Base-by-base conservation (phyloP, 2,888 invertebrate species). In the Diadegma fenestrale region DNA sequence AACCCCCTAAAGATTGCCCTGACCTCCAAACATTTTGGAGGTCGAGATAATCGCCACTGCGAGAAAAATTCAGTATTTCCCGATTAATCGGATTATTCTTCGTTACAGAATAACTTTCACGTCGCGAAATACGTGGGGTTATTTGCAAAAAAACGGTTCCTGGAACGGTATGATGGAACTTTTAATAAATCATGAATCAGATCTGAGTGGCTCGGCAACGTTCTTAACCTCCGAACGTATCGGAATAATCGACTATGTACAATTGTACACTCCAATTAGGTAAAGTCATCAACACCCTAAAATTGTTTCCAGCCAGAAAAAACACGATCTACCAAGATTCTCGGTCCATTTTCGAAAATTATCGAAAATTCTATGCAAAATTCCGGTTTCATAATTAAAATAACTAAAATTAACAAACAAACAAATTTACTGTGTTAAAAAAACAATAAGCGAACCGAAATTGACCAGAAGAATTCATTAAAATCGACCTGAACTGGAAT, bases 231-330 rank as follows among this genome's bases (percentile, higher is more conserved):
- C 94, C 1, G 96, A 96, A 90, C 94, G 97, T 5, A 93, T 96
- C 72, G 94, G 95, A 0, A 94, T 96, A 33, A 95, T 96, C 6
- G 96, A 96, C 88, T 97, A 96, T 90, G 95, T 97, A 71, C 95
- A 96, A 45, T 96, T 96, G 93, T 96, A 96, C 17, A 96, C 96
- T 0, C 95, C 96, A 1, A 96, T 96, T 0, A 94, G 95, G 88
- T 97, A 89, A 88, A 37, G 8, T 1, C 37, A 10, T 37, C 66
- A 64, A 4, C 7, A 37, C 37, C 37, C 3, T 37, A 37, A 37
- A 37, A 37, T 37, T 37, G 8, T 37, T 37, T 37, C 5, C 33
- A 33, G 33, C 5, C 33, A 33, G 33, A 33, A 33, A 33, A 33
- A 33, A 33, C n/a, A 33, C 6, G 33, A 33, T 33, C 3, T 3